A percentile compares a stretch with the other conserved stretches of the same genome.
These are phyloP conservation scores for Ypsolopha sequella DNA, from an alignment of 2,888 invertebrate species.

Conservation along the genomic window DNA sequence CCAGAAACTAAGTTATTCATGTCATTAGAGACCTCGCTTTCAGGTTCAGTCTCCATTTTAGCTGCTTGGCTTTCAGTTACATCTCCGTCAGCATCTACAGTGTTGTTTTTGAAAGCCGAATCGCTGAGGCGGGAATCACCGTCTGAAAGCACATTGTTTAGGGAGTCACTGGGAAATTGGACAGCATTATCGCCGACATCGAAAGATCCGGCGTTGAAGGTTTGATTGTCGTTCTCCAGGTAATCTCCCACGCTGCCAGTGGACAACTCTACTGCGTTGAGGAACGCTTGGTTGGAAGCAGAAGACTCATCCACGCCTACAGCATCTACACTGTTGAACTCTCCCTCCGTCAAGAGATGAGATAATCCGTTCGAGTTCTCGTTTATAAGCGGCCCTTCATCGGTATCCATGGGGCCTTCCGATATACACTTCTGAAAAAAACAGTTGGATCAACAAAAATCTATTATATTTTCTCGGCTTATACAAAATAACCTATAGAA, in stretches of 20 bases:
- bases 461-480: no score
- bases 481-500: constrained; percentile 7
- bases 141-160: constrained; percentile 48
- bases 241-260: constrained; percentile 60
- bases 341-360: constrained; percentile 55
- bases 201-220: constrained; percentile 47
- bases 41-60: constrained; percentile 20
- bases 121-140: constrained; percentile 52
- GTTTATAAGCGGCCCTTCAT: constrained; percentile 56
- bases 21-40: constrained; percentile 6
- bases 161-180: constrained; percentile 49
- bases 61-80: constrained; percentile 31
- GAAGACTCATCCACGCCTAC: constrained; percentile 55
- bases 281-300: constrained; percentile 56
- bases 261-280: constrained; percentile 60
- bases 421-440: constrained; percentile 39
- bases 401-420: constrained; percentile 44
- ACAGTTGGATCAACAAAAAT: neutral
- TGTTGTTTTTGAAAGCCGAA: constrained; percentile 25
- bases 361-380: constrained; percentile 61
- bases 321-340: constrained; percentile 58
- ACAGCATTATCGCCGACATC: constrained; percentile 62
- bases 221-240: constrained; percentile 46
- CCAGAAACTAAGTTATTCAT: neutral
- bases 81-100: constrained; percentile 42